Evolutionary conservation across 2,888 invertebrate genomes (phyloP), one percentile per base, ranked within the genome.

Genomic region (Andrena haemorrhoa): DNA sequence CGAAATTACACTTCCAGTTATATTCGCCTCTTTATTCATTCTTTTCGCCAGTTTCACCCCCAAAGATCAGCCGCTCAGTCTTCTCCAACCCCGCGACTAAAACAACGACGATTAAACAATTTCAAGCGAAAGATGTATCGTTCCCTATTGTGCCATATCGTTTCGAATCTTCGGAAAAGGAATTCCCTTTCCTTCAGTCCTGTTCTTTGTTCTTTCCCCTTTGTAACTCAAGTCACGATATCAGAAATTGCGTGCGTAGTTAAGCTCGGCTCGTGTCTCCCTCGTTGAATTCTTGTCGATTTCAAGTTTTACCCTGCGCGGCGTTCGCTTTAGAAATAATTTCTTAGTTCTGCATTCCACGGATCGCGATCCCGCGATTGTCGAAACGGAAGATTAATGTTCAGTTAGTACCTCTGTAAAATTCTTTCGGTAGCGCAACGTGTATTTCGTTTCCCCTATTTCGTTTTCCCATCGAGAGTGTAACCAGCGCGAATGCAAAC

Each of bases 11-110:
- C 3, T 49, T 29, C n/a, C 8, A 26, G 12, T 41, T 66, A 35
- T 29, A 16, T 53, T 58, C 23, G 23, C 56, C 23, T 3, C 6
- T 56, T 20, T 66, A 33, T 35, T 10, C 16, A 29, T 8, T 47
- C 61, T 79, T 83, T 78, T 84, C 84, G 90, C 90, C 91, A 90
- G 90, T 92, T 90, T 87, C 74, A 90, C 79, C 56, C 84, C 91
- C 89, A 91, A 92, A 90, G 90, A 90, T 82, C 86, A 71, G 12
- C 51, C 51, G 51, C 16, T 64, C 58, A 35, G 56, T 31, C 53
- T 49, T 61, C 51, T 72, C 70, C n/a, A 56, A 29, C 56, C 47
- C 61, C 66, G 51, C 29, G 26, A 70, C 7, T 58, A 56, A 76
- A 74, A 64, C 41, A 63, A 60, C 63, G 31, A 70, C 31, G 71